Conservation (phyloP, 2,113 vertebrate species). For the Sinocyclocheilus grahami region DNA sequence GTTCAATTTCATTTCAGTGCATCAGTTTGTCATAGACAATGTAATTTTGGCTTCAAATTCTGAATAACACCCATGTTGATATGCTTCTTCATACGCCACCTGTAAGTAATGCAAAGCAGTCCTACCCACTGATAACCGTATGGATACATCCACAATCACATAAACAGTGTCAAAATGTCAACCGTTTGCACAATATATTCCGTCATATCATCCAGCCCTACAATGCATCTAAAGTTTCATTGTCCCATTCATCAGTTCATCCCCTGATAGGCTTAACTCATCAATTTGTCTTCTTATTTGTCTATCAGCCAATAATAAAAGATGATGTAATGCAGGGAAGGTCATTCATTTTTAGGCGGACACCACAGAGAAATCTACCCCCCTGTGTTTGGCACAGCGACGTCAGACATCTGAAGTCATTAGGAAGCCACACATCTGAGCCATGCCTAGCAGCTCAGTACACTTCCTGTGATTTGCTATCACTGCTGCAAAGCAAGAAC, state of each 20-base stretch:
- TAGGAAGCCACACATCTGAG: neutral
- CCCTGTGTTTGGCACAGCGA: neutral
- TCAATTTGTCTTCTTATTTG: neutral
- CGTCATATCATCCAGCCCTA: too few relatives aligned
- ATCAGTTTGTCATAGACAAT: too few relatives aligned
- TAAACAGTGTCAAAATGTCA: too few relatives aligned
- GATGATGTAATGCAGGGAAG: slow-evolving; percentile 52
- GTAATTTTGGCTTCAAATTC: too few relatives aligned
- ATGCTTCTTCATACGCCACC: too few relatives aligned
- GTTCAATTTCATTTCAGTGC: too few relatives aligned
- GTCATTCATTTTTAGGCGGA: slow-evolving; percentile 64
- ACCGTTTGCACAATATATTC: too few relatives aligned
- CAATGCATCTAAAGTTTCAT: neutral
- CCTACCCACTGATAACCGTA: too few relatives aligned
- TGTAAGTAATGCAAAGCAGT: too few relatives aligned
- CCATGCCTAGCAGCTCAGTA: neutral
- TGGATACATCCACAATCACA: too few relatives aligned
- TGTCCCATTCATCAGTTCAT: neutral
- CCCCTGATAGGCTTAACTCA: neutral
- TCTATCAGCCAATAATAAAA: slow-evolving; percentile 37
- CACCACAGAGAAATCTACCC: neutral
- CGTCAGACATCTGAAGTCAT: slow-evolving; percentile 1
- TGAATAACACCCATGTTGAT: too few relatives aligned
- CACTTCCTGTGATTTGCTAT: neutral
- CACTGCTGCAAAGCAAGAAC: too few relatives aligned